A percentile compares a stretch with the other conserved stretches of the same genome.
Evolutionary conservation across 2,888 invertebrate species (phyloP).

Genomic region (Lasioglossum vierecki): DNA sequence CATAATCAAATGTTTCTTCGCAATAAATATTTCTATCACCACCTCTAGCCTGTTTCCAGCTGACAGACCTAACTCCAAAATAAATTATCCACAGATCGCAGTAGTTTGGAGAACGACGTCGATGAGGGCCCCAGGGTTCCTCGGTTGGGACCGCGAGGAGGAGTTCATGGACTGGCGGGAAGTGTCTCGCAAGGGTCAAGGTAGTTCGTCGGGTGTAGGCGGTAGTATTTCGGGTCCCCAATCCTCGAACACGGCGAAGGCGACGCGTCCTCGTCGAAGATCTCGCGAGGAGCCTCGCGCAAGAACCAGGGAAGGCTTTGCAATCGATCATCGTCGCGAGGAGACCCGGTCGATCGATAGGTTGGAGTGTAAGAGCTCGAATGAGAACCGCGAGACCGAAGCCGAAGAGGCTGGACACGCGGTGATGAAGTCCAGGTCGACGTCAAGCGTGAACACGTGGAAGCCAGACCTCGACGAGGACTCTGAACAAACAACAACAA

Average conservation of each 20-base stretch:
- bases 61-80: neutral
- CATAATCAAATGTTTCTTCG: too few relatives aligned
- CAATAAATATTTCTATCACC: too few relatives aligned
- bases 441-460: conserved; percentile 78
- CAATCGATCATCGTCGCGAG: conserved; percentile 58
- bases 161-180: conserved; percentile 83
- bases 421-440: conserved; percentile 77
- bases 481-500: conserved; percentile 38
- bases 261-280: conserved; percentile 73
- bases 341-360: conserved; percentile 66
- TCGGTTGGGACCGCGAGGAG: conserved; percentile 83
- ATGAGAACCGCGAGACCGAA: conserved; percentile 7
- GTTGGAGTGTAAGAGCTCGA: conserved; percentile 52
- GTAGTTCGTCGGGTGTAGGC: conserved; percentile 49
- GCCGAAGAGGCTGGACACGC: conserved; percentile 47
- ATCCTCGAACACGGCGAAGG: conserved; percentile 79
- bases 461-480: conserved; percentile 70
- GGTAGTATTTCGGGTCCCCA: conserved; percentile 58
- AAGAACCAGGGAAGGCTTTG: conserved; percentile 75
- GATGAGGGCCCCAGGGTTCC: conserved; percentile 83
- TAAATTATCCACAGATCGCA: conserved; percentile 76
- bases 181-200: conserved; percentile 68
- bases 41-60: too few relatives aligned
- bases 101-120: conserved; percentile 83
- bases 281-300: conserved; percentile 74